Conservation (phyloP, 2,113 vertebrate species). For the Lycaon pictus region DNA sequence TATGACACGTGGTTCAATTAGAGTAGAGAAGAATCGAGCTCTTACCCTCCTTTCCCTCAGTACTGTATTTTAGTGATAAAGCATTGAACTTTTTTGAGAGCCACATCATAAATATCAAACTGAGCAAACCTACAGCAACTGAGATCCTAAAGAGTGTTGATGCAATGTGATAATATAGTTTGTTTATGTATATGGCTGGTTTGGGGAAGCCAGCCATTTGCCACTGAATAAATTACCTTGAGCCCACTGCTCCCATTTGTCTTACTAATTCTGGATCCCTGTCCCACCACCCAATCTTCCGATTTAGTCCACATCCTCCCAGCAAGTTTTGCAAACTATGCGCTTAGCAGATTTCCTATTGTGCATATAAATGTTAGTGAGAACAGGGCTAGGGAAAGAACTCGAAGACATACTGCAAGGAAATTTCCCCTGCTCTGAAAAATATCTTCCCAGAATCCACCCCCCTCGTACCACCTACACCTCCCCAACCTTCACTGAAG, state of each 20-base stretch:
- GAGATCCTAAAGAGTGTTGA: not conserved
- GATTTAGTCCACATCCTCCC: not conserved
- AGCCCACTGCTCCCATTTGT: not conserved
- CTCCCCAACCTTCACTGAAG: not conserved
- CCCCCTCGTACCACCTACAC: accelerated
- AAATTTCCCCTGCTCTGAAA: not conserved
- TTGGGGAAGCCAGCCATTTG: not conserved
- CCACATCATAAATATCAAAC: not conserved
- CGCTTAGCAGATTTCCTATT: not conserved
- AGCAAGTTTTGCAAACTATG: not conserved
- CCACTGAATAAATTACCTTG: not conserved
- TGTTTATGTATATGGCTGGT: not conserved
- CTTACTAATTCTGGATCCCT: not conserved
- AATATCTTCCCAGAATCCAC: not conserved
- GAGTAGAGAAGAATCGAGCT: not conserved
- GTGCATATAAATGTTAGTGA: not conserved
- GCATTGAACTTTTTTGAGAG: not conserved
- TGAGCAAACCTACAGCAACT: not conserved
- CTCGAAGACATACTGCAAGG: too few species aligned
- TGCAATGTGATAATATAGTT: not conserved
- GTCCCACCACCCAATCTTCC: not conserved
- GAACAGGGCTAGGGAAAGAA: not conserved
- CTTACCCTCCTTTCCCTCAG: not conserved
- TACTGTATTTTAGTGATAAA: not conserved
- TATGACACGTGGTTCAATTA: not conserved